Base-by-base conservation (phyloP, 2,888 invertebrate species). In the Xanthorhoe spadicearia region DNA sequence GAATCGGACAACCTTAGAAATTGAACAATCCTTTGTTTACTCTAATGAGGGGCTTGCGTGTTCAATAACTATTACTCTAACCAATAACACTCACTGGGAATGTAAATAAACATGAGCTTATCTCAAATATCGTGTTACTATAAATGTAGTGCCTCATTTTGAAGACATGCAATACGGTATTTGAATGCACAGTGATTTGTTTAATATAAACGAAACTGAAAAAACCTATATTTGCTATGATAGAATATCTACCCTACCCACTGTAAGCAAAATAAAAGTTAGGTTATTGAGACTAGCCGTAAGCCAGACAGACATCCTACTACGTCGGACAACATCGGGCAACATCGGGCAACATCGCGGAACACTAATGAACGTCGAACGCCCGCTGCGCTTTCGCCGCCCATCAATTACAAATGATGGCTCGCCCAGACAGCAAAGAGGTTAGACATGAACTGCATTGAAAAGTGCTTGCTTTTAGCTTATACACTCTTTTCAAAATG, bases 41-140 rank as follows among this genome's bases (percentile, higher is more conserved):
- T 43, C 62, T 82, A 81, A 83, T 78, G 76, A 77, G 65, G 69
- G 72, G 71, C 77, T 82, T 66, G 81, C 83, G 77, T 80, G 82
- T 46, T 64, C 71, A 68, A 73, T 75, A 64, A 59, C 63, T 69
- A 79, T 78, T 75, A 80, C 72, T 73, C 61, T 46, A 64, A 58
- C 2, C 32, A 54, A 28, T 58, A 60, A 54, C 50, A 54, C 48
- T 66, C 48, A 54, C 48, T 64, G 61, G 48, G 19, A 56, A 60
- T 49, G 32, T 52, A 53, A 66, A 62, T 52, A 53, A 66, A 62
- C 64, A 57, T 58, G 54, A 17, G 8, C 7, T 48, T 23, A 53
- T 13, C 13, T 43, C 35, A n/a, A 59, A 43, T 43, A 43, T 43
- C 38, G 13, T 66, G 60, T 62, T 10, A 38, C 51, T 9, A 51